phyloP scores from a whole-genome alignment of 2,113 vertebrate genomes.

The Cyphomyrus discorhynchus region DNA sequence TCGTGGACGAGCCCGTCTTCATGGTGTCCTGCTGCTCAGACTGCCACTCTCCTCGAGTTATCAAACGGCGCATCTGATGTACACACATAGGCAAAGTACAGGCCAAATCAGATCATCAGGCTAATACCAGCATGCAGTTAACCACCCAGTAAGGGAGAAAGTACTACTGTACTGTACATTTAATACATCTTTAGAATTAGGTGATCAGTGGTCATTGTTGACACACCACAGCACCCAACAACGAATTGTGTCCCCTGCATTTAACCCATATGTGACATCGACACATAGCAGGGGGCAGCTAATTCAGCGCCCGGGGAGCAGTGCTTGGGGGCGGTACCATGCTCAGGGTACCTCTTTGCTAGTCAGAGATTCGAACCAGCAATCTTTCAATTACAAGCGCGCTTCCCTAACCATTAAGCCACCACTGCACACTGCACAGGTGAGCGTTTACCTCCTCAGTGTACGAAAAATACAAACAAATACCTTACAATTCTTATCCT shows the following conservation, averaged over 20 bases:
- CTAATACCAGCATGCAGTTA: neutral
- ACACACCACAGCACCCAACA: too few relatives aligned
- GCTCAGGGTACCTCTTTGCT: too few relatives aligned
- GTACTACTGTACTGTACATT: neutral
- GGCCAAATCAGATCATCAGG: neutral
- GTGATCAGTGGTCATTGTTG: too few relatives aligned
- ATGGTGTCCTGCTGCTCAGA: constrained; percentile 94
- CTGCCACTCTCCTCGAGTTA: constrained; percentile 94
- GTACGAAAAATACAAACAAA: neutral
- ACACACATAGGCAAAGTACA: neutral
- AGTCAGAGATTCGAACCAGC: too few relatives aligned
- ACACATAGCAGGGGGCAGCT: too few relatives aligned
- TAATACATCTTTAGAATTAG: neutral
- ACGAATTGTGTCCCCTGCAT: too few relatives aligned
- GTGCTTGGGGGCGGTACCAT: too few relatives aligned
- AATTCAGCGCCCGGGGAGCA: too few relatives aligned
- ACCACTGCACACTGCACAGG: neutral
- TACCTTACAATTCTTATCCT: neutral
- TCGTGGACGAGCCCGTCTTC: constrained; percentile 90
- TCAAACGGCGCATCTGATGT: constrained; percentile 81
- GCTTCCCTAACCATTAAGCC: too few relatives aligned
- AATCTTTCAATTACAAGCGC: too few relatives aligned
- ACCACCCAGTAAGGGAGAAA: neutral
- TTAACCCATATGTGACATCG: too few relatives aligned
- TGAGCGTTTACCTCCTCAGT: neutral